Percentiles rank a stretch among this genome's conserved stretches.
phyloP scores from a whole-genome alignment of 1,140 invertebrate species.

The Ostrea denselamellosa region DNA sequence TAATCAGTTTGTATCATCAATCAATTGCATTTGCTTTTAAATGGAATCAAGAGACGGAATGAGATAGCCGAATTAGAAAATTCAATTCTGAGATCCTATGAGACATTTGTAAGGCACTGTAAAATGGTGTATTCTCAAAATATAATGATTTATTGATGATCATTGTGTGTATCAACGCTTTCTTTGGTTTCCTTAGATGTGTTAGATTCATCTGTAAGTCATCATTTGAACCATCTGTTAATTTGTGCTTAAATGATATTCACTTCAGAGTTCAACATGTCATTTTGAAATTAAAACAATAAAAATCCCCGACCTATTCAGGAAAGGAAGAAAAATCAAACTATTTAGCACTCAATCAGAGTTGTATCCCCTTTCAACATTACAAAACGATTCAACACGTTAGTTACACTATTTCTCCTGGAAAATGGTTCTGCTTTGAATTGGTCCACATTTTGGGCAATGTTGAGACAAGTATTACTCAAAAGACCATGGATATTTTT shows the following conservation, averaged over 20 bases:
- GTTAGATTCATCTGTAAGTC: slow-evolving; percentile 26
- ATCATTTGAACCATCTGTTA: background rate
- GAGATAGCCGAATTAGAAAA: too few species aligned
- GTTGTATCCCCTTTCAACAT: background rate
- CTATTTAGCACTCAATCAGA: background rate
- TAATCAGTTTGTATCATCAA: background rate
- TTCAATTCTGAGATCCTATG: background rate
- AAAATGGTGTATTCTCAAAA: background rate
- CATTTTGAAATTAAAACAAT: background rate
- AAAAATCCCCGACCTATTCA: slow-evolving; percentile 41
- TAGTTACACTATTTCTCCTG: slow-evolving; percentile 24
- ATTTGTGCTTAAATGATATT: slow-evolving; percentile 16
- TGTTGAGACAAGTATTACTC: background rate
- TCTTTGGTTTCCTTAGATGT: slow-evolving; percentile 48
- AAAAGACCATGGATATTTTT: too few species aligned
- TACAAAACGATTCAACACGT: background rate
- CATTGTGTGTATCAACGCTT: slow-evolving; percentile 20
- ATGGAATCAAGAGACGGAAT: background rate
- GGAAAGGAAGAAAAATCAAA: slow-evolving; percentile 28
- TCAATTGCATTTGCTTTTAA: background rate
- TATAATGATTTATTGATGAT: background rate
- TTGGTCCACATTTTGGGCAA: background rate
- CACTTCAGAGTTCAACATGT: background rate
- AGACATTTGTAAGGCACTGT: background rate
- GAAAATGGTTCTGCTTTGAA: slow-evolving; percentile 13